A percentile compares a stretch with the other conserved stretches of the same genome.
These are phyloP conservation scores for Chrysolina oricalcia DNA, from an alignment of 2,888 invertebrate species.

Conservation along the genomic window DNA sequence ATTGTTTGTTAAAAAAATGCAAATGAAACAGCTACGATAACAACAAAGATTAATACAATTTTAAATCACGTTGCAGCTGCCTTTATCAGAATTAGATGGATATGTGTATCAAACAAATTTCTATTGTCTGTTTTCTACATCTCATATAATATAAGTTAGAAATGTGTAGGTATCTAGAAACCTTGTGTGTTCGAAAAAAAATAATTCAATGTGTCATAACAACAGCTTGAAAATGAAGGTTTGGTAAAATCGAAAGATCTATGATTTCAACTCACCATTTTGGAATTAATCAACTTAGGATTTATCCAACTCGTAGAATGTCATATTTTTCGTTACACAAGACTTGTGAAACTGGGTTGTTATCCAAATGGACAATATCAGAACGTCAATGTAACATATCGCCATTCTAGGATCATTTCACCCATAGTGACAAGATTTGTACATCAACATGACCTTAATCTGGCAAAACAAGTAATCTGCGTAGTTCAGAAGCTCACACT, in stretches of 20 bases:
- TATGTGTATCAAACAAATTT: not conserved
- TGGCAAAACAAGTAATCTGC: too few species aligned
- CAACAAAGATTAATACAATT: too few species aligned
- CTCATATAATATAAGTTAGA: not conserved
- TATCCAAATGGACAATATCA: too few species aligned
- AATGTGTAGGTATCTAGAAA: conserved; percentile 26
- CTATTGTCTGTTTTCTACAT: not conserved
- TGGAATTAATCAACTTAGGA: not conserved
- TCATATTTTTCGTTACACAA: not conserved
- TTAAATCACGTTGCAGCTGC: too few species aligned
- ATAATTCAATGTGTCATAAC: conserved; percentile 11
- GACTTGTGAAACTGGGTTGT: too few species aligned
- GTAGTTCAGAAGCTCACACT: too few species aligned
- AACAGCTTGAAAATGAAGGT: not conserved
- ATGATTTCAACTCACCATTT: not conserved
- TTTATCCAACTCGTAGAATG: not conserved
- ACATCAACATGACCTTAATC: too few species aligned
- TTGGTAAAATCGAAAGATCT: not conserved
- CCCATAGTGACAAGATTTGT: too few species aligned
- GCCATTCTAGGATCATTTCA: too few species aligned
- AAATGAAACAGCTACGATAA: too few species aligned
- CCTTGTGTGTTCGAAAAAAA: conserved; percentile 54
- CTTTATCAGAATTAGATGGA: not conserved
- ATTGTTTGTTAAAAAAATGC: too few species aligned
- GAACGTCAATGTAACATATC: too few species aligned